Conservation (phyloP, 2,797 vertebrate species). For the Etheostoma nigrum region DNA sequence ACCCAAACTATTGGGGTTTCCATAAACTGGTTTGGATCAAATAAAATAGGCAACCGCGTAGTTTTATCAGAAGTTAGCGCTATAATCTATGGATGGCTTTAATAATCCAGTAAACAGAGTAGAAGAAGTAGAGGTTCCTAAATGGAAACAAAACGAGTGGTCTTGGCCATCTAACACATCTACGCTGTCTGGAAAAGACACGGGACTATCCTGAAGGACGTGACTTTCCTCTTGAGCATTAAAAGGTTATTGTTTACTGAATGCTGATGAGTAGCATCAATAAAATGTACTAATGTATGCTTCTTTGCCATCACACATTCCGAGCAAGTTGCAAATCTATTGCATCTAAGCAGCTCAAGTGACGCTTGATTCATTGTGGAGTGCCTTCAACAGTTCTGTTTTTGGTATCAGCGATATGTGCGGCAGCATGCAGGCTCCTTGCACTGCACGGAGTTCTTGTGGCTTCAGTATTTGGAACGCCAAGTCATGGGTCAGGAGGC, state of each 20-base stretch:
- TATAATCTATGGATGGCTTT: no score
- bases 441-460: constrained; percentile 35
- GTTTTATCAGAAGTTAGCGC: no score
- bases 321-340: constrained; percentile 10
- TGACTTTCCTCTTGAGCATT: not conserved
- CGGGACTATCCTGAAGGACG: no score
- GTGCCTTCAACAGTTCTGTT: constrained; percentile 3
- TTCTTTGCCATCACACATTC: constrained; percentile 3
- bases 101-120: no score
- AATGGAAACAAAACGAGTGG: no score
- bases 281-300: not conserved
- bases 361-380: not conserved
- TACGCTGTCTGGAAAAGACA: no score
- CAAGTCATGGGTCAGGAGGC: constrained; percentile 64
- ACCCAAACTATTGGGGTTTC: no score
- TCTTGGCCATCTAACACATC: no score
- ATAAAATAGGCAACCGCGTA: no score
- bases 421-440: constrained; percentile 47
- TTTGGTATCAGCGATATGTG: constrained; percentile 16
- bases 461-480: constrained; percentile 68
- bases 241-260: not conserved
- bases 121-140: no score
- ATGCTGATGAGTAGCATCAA: not conserved
- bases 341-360: constrained; percentile 6
- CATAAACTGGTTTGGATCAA: no score